phyloP scores from a whole-genome alignment of 1,140 invertebrate genomes.

The Capitella teleta region DNA sequence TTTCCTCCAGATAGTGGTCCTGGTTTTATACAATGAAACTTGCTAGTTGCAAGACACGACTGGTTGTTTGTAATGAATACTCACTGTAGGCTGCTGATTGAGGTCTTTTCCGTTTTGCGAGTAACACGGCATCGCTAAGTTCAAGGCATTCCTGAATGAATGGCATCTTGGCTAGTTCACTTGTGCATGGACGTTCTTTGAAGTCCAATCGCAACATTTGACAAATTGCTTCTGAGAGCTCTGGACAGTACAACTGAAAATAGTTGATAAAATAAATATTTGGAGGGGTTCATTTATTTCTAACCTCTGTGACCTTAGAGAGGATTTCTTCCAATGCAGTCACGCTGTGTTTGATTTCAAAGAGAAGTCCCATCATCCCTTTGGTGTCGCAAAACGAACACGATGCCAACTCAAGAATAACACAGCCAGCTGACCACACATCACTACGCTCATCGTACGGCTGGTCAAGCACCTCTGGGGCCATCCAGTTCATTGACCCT shows the following conservation, averaged over 20 bases:
- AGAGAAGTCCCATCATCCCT: constrained; percentile 18
- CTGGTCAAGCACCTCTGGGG: constrained; percentile 21
- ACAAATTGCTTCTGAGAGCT: too few species aligned
- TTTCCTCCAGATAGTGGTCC: constrained; percentile 20
- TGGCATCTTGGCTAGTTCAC: not conserved
- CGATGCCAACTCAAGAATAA: constrained; percentile 28
- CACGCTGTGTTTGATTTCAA: constrained; percentile 20
- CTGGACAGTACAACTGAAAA: too few species aligned
- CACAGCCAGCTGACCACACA: constrained; percentile 33
- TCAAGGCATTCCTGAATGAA: not conserved
- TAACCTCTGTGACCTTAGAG: too few species aligned
- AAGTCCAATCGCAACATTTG: too few species aligned
- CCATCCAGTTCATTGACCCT: constrained; percentile 30
- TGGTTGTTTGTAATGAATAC: too few species aligned
- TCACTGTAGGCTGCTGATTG: too few species aligned
- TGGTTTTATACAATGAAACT: too few species aligned
- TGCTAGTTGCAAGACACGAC: too few species aligned
- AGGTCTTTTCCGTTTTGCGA: not conserved
- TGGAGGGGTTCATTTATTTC: too few species aligned
- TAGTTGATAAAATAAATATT: too few species aligned
- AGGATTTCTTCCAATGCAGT: constrained; percentile 19
- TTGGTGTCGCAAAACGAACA: constrained; percentile 16
- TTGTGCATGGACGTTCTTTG: too few species aligned
- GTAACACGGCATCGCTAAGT: not conserved
- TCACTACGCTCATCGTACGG: constrained; percentile 27